phyloP scores from a whole-genome alignment of 2,113 vertebrate species.

The Lamprologus callipterus region DNA sequence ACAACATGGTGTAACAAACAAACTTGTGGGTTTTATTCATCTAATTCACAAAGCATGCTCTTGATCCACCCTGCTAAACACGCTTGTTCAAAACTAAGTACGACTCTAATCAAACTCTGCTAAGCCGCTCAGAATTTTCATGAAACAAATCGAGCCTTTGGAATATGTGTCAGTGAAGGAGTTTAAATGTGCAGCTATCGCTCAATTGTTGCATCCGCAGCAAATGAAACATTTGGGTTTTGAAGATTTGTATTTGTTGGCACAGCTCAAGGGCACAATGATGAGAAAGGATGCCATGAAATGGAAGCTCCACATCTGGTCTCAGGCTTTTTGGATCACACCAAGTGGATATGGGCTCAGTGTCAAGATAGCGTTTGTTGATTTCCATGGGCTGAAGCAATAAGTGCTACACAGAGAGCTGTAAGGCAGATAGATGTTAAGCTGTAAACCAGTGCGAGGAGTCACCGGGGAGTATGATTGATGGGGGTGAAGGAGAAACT shows the following conservation, averaged over 20 bases:
- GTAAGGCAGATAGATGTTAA: background rate
- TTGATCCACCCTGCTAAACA: background rate
- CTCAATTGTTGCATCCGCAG: background rate
- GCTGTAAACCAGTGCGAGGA: background rate
- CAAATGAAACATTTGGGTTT: background rate
- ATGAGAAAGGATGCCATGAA: background rate
- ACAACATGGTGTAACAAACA: background rate
- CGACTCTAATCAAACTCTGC: background rate
- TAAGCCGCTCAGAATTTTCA: background rate
- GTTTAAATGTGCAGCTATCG: background rate
- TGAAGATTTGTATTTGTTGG: background rate
- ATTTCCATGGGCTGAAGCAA: background rate
- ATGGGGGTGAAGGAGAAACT: background rate
- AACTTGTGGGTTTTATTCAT: background rate
- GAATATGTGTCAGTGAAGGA: background rate
- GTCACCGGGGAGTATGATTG: background rate
- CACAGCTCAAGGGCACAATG: background rate
- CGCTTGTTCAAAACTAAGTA: background rate
- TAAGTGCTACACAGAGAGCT: background rate
- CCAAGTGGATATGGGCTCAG: background rate
- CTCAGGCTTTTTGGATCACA: background rate
- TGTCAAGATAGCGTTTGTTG: background rate
- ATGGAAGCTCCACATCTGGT: slow-evolving; percentile 21
- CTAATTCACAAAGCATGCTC: background rate
- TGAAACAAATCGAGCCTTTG: background rate